Base-by-base conservation (phyloP, 2,888 invertebrate species). In the Tyria jacobaeae region DNA sequence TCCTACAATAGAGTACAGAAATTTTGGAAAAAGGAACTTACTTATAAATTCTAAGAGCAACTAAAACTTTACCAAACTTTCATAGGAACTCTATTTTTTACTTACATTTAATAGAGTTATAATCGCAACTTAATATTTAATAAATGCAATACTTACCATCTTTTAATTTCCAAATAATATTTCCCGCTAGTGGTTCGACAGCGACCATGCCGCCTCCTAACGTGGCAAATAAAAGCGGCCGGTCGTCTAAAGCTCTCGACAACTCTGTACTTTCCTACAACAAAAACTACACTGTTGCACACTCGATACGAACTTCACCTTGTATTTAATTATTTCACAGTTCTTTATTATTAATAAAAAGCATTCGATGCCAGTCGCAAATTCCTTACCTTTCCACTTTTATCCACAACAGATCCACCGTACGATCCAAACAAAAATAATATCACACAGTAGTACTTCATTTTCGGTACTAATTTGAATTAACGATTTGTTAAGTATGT, bases 201-300 rank as follows among this genome's bases (percentile, higher is more conserved):
- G 98, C 99, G 73, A 97, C 96, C 83, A 99, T 96, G 70, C 97
- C 96, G 73, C 99, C 99, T 85, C 98, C 98, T 76, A 99, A 95
- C 52, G 99, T 99, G 50, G 99, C 98, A 83, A 99, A 97, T 68
- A 99, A 95, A 76, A 99, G 90, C 49, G 97, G 94, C 71, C 97
- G 95, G 82, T 96, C 96, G 84, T 96, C 96, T 51, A 90, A 82
- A 77, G 96, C 96, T 67, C 96, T 94, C 50, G 96, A 96, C 77
- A 96, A 83, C 80, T 96, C 96, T 6, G 96, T 96, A 79, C 89
- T 95, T 74, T 93, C 94, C 94, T 94, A 85, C 53, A 90, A 88
- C 80, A 84, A 76, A 68, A 65, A 74, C 66, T 70, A 70, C 51
- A 60, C 67, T 25, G 39, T 59, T 64, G 37, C 62, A 54, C 58